Evolutionary conservation across 2,888 invertebrate genomes (phyloP), one percentile per base, ranked within the genome.

Genomic region (Pseudococcus viburni): DNA sequence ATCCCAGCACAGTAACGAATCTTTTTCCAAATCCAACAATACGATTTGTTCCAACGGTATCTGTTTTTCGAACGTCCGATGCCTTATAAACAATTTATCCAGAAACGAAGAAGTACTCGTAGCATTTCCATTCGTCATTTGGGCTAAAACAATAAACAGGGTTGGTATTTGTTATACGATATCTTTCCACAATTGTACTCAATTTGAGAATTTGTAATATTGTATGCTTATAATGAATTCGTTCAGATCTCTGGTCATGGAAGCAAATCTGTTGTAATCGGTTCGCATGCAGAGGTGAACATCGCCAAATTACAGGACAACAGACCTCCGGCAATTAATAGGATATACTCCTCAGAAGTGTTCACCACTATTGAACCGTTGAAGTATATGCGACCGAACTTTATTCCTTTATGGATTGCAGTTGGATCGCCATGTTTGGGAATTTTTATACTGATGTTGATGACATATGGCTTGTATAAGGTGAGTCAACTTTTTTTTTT

Each of bases 351-450:
- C 84, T 94, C 94, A 89, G 95, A 96, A 92, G 94, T 96, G n/a
- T 93, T 93, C 89, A 96, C 96, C 12, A 93, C 94, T 90, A 93
- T 96, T 42, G 94, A 94, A 77, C 95, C 95, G 0, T 92, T 92
- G 33, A 94, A 94, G 90, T 93, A 94, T 4, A 93, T 94, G 86
- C 94, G 94, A n/a, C 94, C 94, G 90, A 95, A 94, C 89, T 91
- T 94, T 87, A 94, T 97, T 48, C 96, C 97, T 0, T 93, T 97
- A 86, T 98, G 97, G 97, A 95, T 96, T 80, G 95, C 97, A 86
- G 94, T 97, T 3, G 92, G 97, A 89, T 96, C 97, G 0, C 96
- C 96, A 0, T 94, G 96, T 89, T 94, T 95, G 4, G 97, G 97
- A 7, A 94, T 96, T 0, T 92, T 96, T 51, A 94, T 97, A 89